These are phyloP conservation scores for Catharus bicknelli DNA, from an alignment of 2,113 vertebrate genomes.

Conservation along the genomic window DNA sequence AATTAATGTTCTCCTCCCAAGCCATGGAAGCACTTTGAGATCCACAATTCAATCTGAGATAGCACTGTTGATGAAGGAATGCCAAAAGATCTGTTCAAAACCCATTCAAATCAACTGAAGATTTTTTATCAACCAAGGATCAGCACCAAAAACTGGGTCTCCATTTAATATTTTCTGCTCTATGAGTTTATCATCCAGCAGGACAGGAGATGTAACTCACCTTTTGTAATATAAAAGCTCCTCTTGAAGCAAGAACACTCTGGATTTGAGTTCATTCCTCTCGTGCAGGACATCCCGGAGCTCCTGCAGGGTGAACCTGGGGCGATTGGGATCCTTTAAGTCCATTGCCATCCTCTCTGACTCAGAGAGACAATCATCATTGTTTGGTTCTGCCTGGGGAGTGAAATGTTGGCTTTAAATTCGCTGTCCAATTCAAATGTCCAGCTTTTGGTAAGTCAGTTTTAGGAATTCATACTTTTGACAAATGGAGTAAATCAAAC, in stretches of 20 bases:
- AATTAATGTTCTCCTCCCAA: neutral
- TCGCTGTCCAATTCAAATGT: neutral
- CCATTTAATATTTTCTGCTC: neutral
- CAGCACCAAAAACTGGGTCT: neutral
- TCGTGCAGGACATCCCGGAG: constrained; percentile 91
- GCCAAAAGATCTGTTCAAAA: neutral
- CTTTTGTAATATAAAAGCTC: constrained; percentile 92
- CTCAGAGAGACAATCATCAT: constrained; percentile 79
- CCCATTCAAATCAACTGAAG: neutral
- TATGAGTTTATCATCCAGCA: neutral
- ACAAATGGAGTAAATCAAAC: neutral
- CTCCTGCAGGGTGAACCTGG: constrained; percentile 92
- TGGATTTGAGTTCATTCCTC: constrained; percentile 90
- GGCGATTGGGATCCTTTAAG: constrained; percentile 90
- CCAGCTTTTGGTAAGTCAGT: neutral
- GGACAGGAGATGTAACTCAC: constrained; percentile 56
- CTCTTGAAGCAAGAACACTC: constrained; percentile 90
- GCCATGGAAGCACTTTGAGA: neutral
- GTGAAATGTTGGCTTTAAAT: neutral
- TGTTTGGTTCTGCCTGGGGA: constrained; percentile 73
- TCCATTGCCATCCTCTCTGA: constrained; percentile 77
- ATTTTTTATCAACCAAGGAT: neutral
- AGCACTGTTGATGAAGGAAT: neutral
- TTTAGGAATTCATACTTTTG: neutral
- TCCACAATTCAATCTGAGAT: neutral